Percentiles rank a stretch among this genome's conserved stretches.
These are phyloP conservation scores for Monodelphis domestica DNA, from an alignment of 2,797 vertebrate species.

Conservation along the genomic window DNA sequence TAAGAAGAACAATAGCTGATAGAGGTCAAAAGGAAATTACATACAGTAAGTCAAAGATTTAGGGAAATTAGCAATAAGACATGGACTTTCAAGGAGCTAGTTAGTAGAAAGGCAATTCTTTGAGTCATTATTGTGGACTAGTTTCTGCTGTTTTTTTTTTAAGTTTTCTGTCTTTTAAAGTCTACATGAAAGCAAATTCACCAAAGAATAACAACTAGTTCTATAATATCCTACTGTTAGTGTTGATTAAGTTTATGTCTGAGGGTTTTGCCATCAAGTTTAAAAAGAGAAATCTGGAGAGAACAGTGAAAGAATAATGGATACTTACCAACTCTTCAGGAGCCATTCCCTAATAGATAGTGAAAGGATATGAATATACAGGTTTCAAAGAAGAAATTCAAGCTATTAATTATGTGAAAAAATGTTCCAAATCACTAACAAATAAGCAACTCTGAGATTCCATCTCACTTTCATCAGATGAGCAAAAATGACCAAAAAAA, in stretches of 20 bases:
- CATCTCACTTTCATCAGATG: background rate
- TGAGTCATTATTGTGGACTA: background rate
- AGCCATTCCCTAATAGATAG: background rate
- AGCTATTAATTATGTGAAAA: background rate
- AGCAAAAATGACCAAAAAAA: background rate
- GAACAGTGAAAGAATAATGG: background rate
- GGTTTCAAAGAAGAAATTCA: background rate
- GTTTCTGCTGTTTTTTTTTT: background rate
- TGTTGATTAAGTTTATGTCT: background rate
- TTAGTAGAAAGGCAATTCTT: background rate
- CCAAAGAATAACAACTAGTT: background rate
- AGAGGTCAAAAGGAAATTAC: background rate
- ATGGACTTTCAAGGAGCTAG: background rate
- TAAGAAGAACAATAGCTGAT: background rate
- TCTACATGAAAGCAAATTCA: background rate
- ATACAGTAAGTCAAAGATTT: background rate
- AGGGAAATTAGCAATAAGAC: background rate
- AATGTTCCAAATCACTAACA: background rate
- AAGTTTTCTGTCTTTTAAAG: background rate
- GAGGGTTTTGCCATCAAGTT: background rate
- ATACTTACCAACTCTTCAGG: background rate
- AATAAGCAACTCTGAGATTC: background rate
- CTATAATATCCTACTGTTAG: background rate
- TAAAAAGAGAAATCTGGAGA: background rate
- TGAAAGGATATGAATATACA: background rate